A percentile compares a stretch with the other conserved stretches of the same genome.
These are phyloP conservation scores for Drosophila aldrichi DNA, from an alignment of 2,888 invertebrate species.

Conservation along the genomic window DNA sequence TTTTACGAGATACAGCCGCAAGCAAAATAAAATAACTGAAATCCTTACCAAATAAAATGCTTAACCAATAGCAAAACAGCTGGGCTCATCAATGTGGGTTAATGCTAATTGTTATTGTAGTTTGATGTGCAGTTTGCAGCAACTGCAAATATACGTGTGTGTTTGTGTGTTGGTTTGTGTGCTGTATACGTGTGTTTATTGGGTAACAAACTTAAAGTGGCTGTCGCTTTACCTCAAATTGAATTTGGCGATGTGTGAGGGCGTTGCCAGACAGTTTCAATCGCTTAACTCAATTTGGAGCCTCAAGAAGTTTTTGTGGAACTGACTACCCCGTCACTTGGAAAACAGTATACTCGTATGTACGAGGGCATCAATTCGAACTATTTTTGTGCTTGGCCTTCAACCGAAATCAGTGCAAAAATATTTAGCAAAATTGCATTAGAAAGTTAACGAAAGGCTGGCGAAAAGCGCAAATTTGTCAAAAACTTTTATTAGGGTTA, in stretches of 20 bases:
- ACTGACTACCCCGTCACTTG: not conserved
- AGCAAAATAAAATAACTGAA: slow-evolving; percentile 19
- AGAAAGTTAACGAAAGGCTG: slow-evolving; percentile 62
- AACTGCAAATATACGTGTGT: not conserved
- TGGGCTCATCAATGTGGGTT: slow-evolving; percentile 45
- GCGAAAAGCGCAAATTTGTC: slow-evolving; percentile 44
- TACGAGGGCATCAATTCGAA: slow-evolving; percentile 35
- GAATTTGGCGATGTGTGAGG: slow-evolving; percentile 59
- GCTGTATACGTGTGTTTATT: not conserved
- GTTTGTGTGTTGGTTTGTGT: too few relatives aligned
- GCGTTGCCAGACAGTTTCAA: slow-evolving; percentile 55
- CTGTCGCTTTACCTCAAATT: slow-evolving; percentile 65
- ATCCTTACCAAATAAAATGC: slow-evolving; percentile 48
- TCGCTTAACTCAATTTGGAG: slow-evolving; percentile 69
- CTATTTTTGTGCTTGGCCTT: slow-evolving; percentile 49
- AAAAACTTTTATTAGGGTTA: slow-evolving; percentile 34
- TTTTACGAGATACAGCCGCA: slow-evolving; percentile 52
- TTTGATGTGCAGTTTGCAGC: slow-evolving; percentile 40
- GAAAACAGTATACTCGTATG: slow-evolving; percentile 3
- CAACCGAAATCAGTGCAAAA: slow-evolving; percentile 64
- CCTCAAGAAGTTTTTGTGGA: slow-evolving; percentile 52
- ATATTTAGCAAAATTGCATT: slow-evolving; percentile 75
- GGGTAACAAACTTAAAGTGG: slow-evolving; percentile 50
- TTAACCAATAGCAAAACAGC: slow-evolving; percentile 41
- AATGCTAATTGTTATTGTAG: slow-evolving; percentile 76